These are phyloP conservation scores for Rhingia campestris DNA, from an alignment of 2,888 invertebrate species.

Conservation along the genomic window DNA sequence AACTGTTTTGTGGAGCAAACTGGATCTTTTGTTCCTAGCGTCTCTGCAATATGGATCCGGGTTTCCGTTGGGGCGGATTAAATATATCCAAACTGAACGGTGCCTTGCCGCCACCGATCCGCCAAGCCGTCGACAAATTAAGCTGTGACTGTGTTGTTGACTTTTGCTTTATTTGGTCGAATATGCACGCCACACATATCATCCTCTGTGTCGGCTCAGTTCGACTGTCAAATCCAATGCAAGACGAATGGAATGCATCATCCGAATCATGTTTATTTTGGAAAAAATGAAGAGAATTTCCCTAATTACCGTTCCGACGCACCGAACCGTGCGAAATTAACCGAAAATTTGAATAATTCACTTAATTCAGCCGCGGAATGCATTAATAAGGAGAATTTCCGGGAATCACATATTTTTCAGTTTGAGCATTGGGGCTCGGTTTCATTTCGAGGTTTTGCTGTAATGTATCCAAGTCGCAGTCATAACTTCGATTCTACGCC, in stretches of 20 bases:
- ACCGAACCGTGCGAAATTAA: conserved; percentile 70
- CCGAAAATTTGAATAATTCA: conserved; percentile 70
- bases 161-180: conserved; percentile 13
- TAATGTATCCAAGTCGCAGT: conserved; percentile 22
- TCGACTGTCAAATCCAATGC: neutral
- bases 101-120: too few species aligned
- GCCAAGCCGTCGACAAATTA: conserved; percentile 34
- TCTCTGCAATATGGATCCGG: conserved; percentile 6
- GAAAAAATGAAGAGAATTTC: conserved; percentile 57
- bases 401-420: conserved; percentile 38
- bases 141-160: conserved; percentile 36
- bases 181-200: conserved; percentile 52
- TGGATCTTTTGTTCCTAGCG: conserved; percentile 51
- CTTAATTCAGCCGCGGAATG: conserved; percentile 60
- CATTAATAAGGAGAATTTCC: conserved; percentile 67
- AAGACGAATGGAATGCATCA: conserved; percentile 41
- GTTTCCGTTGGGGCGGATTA: conserved; percentile 12
- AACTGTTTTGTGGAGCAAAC: conserved; percentile 29
- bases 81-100: conserved; percentile 27
- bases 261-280: conserved; percentile 41
- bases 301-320: conserved; percentile 67
- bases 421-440: conserved; percentile 62
- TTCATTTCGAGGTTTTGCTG: conserved; percentile 31
- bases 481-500: conserved; percentile 50
- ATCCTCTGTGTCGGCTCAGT: neutral